These are phyloP conservation scores for Lethrus apterus DNA, from an alignment of 1,140 invertebrate genomes.

Conservation along the genomic window DNA sequence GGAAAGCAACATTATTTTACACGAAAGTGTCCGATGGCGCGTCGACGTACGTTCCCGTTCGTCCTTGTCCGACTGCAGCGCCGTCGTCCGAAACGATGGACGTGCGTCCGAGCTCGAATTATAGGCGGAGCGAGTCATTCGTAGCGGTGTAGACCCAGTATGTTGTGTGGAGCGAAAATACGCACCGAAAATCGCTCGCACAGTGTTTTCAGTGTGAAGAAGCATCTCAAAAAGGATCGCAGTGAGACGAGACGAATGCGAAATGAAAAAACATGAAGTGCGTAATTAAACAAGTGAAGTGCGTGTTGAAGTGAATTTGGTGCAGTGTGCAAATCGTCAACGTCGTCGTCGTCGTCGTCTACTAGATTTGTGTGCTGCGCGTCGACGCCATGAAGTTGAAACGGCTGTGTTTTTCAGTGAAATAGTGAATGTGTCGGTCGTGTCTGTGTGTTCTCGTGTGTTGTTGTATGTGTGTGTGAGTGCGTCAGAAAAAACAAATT, in stretches of 20 bases:
- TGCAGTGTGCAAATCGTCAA: conserved; percentile 13
- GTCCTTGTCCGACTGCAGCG: conserved; percentile 20
- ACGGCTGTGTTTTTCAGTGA: conserved; percentile 32
- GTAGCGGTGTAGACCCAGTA: conserved; percentile 33
- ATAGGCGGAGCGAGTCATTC: conserved; percentile 35
- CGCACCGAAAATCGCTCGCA: conserved; percentile 32
- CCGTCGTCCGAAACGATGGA: conserved; percentile 5
- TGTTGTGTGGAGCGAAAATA: conserved; percentile 38
- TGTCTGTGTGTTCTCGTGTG: no score
- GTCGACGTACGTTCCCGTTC: conserved; percentile 18
- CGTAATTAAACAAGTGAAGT: conserved; percentile 9
- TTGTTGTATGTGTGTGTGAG: conserved; percentile 37
- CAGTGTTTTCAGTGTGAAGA: conserved; percentile 30
- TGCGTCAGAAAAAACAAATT: conserved; percentile 46
- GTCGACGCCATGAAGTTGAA: conserved; percentile 28
- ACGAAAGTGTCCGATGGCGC: conserved; percentile 31
- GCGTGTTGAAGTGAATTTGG: neutral
- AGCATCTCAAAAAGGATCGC: no score
- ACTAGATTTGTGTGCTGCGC: conserved; percentile 7
- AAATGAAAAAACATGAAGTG: conserved; percentile 2
- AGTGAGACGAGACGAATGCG: conserved; percentile 23
- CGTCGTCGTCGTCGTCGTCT: neutral
- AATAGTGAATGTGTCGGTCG: no score
- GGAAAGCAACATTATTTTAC: conserved; percentile 34
- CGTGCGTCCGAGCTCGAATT: conserved; percentile 22